phyloP scores from a whole-genome alignment of 1,140 invertebrate genomes.

The Polypedilum pembai region DNA sequence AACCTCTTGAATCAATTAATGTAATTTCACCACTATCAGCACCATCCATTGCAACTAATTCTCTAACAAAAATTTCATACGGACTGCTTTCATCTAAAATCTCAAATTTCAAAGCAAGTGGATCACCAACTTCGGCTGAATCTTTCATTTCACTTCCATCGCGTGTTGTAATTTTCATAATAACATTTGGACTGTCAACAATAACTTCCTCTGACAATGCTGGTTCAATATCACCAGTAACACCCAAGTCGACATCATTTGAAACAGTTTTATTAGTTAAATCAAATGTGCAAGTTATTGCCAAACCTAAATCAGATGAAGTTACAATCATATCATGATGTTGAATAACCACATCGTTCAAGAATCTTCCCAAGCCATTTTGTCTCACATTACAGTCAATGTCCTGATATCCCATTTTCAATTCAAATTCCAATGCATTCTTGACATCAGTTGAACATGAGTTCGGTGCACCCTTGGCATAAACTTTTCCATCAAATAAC shows the following conservation, averaged over 20 bases:
- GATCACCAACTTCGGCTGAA: slow-evolving; percentile 77
- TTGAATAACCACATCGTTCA: slow-evolving; percentile 86
- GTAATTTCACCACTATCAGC: slow-evolving; percentile 86
- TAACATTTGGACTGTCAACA: slow-evolving; percentile 86
- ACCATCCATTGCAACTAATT: slow-evolving; percentile 89
- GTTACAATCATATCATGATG: slow-evolving; percentile 94
- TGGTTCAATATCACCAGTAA: slow-evolving; percentile 75
- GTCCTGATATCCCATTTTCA: slow-evolving; percentile 85
- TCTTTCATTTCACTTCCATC: slow-evolving; percentile 65
- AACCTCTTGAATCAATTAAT: slow-evolving; percentile 84
- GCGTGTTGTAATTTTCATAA: slow-evolving; percentile 81
- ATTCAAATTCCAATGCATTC: slow-evolving; percentile 75
- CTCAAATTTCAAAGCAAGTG: slow-evolving; percentile 80
- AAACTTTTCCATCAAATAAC: slow-evolving; percentile 88
- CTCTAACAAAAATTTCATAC: slow-evolving; percentile 90
- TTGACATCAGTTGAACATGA: slow-evolving; percentile 82
- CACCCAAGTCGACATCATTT: slow-evolving; percentile 81
- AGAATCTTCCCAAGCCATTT: slow-evolving; percentile 72
- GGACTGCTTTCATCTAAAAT: slow-evolving; percentile 85
- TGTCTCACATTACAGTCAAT: slow-evolving; percentile 83
- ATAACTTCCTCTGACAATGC: slow-evolving; percentile 74
- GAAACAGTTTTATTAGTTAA: slow-evolving; percentile 87
- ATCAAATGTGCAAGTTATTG: slow-evolving; percentile 88
- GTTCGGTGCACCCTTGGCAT: slow-evolving; percentile 86
- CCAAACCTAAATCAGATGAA: slow-evolving; percentile 83